phyloP scores from a whole-genome alignment of 2,797 vertebrate species.

The Molothrus ater region DNA sequence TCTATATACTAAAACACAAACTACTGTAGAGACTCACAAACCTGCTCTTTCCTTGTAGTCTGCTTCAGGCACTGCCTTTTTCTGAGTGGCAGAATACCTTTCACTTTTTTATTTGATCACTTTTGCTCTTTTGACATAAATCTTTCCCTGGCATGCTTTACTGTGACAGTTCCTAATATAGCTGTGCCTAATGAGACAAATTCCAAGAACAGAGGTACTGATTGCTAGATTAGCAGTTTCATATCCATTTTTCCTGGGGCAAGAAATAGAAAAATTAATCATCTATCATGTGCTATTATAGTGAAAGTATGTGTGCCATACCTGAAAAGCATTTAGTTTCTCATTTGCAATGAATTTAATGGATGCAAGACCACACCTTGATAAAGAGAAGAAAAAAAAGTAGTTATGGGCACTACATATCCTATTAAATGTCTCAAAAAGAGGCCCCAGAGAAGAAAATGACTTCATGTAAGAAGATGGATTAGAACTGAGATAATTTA shows the following conservation, averaged over 20 bases:
- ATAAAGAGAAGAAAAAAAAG: not conserved
- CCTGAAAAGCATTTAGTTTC: not conserved
- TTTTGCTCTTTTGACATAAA: conserved; percentile 20
- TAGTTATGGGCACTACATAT: not conserved
- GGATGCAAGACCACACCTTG: not conserved
- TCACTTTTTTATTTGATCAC: conserved; percentile 33
- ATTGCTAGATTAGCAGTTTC: not conserved
- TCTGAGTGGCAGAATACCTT: not conserved
- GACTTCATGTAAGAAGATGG: not conserved
- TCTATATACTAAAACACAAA: not conserved
- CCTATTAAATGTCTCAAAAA: not conserved
- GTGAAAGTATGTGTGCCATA: not conserved
- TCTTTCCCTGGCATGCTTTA: not conserved
- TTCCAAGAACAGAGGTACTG: not conserved
- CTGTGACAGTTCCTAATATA: conserved; percentile 36
- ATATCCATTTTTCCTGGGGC: not conserved
- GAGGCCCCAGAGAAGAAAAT: not conserved
- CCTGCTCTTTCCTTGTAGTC: not conserved
- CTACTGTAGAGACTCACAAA: not conserved
- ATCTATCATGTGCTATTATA: not conserved
- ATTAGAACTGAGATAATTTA: conserved; percentile 17
- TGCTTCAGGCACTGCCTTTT: not conserved
- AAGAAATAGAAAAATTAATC: not conserved
- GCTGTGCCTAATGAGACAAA: conserved; percentile 25
- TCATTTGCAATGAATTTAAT: not conserved